Base-by-base conservation (phyloP, 2,888 invertebrate genomes). In the Cyrtodaria siliqua region DNA sequence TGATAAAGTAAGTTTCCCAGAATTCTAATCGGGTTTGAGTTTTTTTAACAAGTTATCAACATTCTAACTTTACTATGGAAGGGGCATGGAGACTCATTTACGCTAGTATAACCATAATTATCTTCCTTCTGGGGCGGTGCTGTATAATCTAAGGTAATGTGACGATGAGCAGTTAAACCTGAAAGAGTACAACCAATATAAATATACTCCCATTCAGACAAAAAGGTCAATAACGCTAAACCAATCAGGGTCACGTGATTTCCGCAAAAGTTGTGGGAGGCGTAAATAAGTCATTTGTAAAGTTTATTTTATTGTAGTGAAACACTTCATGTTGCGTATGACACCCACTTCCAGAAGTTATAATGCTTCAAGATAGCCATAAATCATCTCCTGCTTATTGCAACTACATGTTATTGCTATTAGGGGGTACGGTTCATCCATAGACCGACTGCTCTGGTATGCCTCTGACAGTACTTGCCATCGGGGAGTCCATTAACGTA, bases 401-500 rank as follows among this genome's bases (percentile, higher is more conserved):
- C 49, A 63, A 53, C 42, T 69, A 69, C 69, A 53, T 69, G 63
- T 44, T 69, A 53, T 38, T 64, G 59, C 64, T 52, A 60, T 68
- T 64, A 60, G 23, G 38, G 29, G 27, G 23, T 38, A 24, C 4
- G 33, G 55, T 55, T 6, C 14, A n/a, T n/a, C 14, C 44, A 44
- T 16, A 16, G 16, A 18, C 16, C 44, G 4, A 20, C 44, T 6
- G 16, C n/a, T 72, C 72, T 59, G 63, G 64, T 53, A 72, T 72
- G 56, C 72, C 44, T 56, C 49, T 47, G 29, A 8, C n/a, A 49
- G 56, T 59, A 44, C 60, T 23, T 44, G 24, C 59, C n/a, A 63
- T 29, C 27, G 24, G 55, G 79, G 79, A 47, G 66, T 69, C 79
- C 73, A 79, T 79, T 79, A 79, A 63, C 55, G 66, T 74, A 69